Evolutionary conservation across 2,113 vertebrate species (phyloP).

Genomic region (Datnioides undecimradiatus): DNA sequence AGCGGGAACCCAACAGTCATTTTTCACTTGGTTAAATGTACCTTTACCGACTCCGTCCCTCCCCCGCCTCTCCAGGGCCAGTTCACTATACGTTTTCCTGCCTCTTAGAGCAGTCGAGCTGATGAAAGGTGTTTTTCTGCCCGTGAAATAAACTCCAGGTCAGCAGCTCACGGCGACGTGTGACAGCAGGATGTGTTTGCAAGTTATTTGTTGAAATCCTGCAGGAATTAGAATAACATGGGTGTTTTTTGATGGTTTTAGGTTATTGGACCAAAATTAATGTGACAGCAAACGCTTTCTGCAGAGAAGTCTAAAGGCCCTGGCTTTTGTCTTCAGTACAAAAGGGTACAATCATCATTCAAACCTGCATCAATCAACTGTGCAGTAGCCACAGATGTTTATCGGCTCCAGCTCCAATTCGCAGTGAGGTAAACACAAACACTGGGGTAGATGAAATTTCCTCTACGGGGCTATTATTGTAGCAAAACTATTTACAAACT

Average conservation of each 20-base stretch:
- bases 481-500: too few species aligned
- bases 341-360: too few species aligned
- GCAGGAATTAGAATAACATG: too few species aligned
- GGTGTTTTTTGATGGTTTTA: background rate
- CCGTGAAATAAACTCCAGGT: background rate
- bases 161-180: background rate
- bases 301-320: too few species aligned
- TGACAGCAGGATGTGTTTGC: background rate
- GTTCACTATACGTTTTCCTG: background rate
- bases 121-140: background rate
- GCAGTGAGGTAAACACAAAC: too few species aligned
- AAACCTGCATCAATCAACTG: too few species aligned
- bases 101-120: background rate
- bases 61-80: background rate
- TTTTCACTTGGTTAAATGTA: conserved; percentile 13
- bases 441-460: too few species aligned
- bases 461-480: too few species aligned
- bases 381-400: too few species aligned
- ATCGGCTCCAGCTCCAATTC: too few species aligned
- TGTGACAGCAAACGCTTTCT: background rate
- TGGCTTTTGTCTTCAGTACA: too few species aligned
- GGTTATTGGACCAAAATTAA: background rate
- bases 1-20: background rate
- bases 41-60: background rate
- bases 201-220: background rate